phyloP scores from a whole-genome alignment of 1,140 invertebrate species.

The Stegodyphus dumicola region DNA sequence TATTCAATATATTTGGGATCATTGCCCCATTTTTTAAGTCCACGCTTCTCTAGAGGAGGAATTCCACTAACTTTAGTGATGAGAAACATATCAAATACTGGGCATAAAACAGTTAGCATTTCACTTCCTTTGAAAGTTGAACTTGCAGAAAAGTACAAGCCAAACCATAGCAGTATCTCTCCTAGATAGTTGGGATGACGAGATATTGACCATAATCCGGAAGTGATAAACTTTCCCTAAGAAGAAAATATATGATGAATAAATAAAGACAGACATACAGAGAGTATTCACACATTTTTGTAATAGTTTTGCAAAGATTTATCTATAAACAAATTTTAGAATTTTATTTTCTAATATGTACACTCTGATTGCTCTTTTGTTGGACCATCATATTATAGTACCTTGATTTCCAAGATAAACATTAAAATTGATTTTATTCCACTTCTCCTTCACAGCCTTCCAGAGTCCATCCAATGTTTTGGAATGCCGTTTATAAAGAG shows the following conservation, averaged over 20 bases:
- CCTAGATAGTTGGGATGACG: slow-evolving; percentile 96
- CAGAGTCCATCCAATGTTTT: no score
- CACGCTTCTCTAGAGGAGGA: slow-evolving; percentile 66
- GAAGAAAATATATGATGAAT: slow-evolving; percentile 5
- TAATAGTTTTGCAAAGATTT: no score
- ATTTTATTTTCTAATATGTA: no score
- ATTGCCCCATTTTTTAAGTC: slow-evolving; percentile 65
- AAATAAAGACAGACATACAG: no score
- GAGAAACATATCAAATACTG: slow-evolving; percentile 66
- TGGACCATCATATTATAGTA: no score
- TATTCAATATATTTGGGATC: slow-evolving; percentile 66
- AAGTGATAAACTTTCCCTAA: slow-evolving; percentile 66
- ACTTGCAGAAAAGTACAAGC: slow-evolving; percentile 88
- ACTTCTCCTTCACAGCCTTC: no score
- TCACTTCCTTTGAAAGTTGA: slow-evolving; percentile 84
- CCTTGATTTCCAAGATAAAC: no score
- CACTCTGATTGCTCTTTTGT: no score
- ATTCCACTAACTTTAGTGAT: slow-evolving; percentile 67
- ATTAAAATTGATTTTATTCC: no score
- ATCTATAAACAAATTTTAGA: no score
- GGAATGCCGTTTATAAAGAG: no score
- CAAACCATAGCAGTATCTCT: slow-evolving; percentile 94
- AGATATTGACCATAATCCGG: slow-evolving; percentile 88
- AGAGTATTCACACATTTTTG: no score
- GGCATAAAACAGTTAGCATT: slow-evolving; percentile 69